Evolutionary conservation across 2,797 vertebrate genomes (phyloP).

Genomic region (Argentina silus): DNA sequence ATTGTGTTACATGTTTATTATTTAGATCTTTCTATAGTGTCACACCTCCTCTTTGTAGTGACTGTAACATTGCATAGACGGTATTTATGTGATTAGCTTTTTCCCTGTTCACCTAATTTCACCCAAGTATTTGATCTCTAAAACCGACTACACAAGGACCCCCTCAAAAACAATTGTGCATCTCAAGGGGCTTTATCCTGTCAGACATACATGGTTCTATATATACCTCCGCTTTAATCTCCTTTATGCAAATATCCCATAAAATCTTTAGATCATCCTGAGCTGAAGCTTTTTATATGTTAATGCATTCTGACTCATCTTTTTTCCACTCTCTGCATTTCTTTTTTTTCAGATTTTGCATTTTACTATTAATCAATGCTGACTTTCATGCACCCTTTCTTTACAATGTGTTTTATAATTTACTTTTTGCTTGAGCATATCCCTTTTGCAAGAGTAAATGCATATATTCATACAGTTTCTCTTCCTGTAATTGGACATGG

Average conservation of each 20-base stretch:
- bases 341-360: not conserved
- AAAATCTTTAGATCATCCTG: conserved; percentile 28
- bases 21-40: not conserved
- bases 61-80: not conserved
- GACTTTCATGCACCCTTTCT: not conserved
- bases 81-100: not conserved
- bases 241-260: conserved; percentile 26
- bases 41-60: not conserved
- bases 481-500: not conserved
- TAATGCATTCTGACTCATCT: conserved; percentile 31
- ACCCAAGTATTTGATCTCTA: not conserved
- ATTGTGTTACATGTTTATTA: not conserved
- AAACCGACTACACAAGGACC: not conserved
- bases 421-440: not conserved
- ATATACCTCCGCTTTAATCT: conserved; percentile 17
- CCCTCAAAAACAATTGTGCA: not conserved
- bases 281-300: conserved; percentile 39
- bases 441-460: not conserved
- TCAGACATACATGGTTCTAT: conserved; percentile 9
- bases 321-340: not conserved
- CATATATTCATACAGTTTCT: not conserved
- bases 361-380: not conserved
- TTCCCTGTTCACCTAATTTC: not conserved
- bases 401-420: not conserved
- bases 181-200: not conserved